Percentiles rank a stretch among this genome's conserved stretches.
Conservation (phyloP, 2,888 invertebrate genomes). For the Heliconius aoede region DNA sequence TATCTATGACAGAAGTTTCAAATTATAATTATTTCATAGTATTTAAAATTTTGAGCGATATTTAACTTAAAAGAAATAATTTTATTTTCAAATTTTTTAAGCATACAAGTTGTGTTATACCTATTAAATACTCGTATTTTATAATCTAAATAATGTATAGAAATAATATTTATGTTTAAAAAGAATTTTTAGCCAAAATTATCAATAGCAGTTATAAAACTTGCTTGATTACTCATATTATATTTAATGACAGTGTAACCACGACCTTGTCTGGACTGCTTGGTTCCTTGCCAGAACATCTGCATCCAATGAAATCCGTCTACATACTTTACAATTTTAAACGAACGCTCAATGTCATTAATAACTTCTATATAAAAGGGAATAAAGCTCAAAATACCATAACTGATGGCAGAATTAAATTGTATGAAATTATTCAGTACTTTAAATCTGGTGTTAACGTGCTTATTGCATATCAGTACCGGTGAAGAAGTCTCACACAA, state of each 20-base stretch:
- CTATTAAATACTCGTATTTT: background rate
- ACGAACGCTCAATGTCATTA: background rate
- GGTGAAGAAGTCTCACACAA: slow-evolving; percentile 20
- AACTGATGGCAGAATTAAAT: background rate
- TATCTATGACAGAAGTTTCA: background rate
- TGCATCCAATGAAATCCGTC: slow-evolving; percentile 45
- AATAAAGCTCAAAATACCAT: slow-evolving; percentile 25
- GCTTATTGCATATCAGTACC: slow-evolving; percentile 27
- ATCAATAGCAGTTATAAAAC: slow-evolving; percentile 17
- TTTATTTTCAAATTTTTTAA: background rate
- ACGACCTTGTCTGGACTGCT: slow-evolving; percentile 64
- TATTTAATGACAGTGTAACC: slow-evolving; percentile 42
- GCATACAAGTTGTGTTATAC: background rate
- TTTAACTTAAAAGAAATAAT: too few species aligned
- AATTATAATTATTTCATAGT: background rate
- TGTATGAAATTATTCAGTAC: slow-evolving; percentile 33
- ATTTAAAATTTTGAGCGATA: background rate
- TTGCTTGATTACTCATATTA: slow-evolving; percentile 26
- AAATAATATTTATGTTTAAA: background rate
- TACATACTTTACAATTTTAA: slow-evolving; percentile 37
- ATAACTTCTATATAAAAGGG: background rate
- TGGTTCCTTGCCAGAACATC: slow-evolving; percentile 64
- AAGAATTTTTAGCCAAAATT: slow-evolving; percentile 5
- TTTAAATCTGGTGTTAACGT: slow-evolving; percentile 40
- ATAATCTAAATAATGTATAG: background rate